Evolutionary conservation across 2,888 invertebrate genomes (phyloP).

Genomic region (Calameuta pallipes): DNA sequence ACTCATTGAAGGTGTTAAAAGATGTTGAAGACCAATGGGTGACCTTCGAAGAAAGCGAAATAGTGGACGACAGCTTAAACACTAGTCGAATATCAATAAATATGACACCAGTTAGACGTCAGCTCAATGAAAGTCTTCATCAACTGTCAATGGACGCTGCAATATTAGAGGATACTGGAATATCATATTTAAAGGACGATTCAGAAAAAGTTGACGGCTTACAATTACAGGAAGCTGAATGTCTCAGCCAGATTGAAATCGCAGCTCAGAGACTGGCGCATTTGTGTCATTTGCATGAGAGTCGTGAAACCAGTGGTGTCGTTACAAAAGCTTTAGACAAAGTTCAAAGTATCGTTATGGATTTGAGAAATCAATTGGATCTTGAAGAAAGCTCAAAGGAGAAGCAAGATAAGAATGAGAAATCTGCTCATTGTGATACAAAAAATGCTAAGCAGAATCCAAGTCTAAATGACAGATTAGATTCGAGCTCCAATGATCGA

Average conservation of each 20-base stretch:
- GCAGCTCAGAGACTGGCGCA: constrained; percentile 53
- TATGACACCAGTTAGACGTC: constrained; percentile 57
- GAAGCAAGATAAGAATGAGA: constrained; percentile 15
- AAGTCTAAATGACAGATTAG: neutral
- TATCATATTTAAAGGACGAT: constrained; percentile 27
- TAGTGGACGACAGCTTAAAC: constrained; percentile 49
- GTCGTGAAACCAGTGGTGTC: constrained; percentile 38
- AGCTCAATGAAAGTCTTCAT: constrained; percentile 60
- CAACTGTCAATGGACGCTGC: constrained; percentile 57
- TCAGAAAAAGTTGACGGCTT: constrained; percentile 28
- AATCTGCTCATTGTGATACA: neutral
- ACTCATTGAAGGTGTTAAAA: constrained; percentile 55
- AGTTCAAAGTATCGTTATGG: constrained; percentile 42
- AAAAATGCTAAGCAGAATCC: neutral
- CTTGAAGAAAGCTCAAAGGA: constrained; percentile 18
- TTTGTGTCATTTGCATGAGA: constrained; percentile 49
- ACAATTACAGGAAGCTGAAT: constrained; percentile 43
- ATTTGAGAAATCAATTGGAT: neutral
- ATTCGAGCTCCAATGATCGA: neutral
- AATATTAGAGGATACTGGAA: neutral
- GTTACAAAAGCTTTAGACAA: constrained; percentile 48
- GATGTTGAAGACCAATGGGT: constrained; percentile 54
- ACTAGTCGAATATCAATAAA: constrained; percentile 58
- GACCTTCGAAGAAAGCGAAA: constrained; percentile 50
- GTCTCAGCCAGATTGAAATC: constrained; percentile 56